A percentile compares a stretch with the other conserved stretches of the same genome.
Conservation (phyloP, 1,140 invertebrate species). For the Drosophila burlai region DNA sequence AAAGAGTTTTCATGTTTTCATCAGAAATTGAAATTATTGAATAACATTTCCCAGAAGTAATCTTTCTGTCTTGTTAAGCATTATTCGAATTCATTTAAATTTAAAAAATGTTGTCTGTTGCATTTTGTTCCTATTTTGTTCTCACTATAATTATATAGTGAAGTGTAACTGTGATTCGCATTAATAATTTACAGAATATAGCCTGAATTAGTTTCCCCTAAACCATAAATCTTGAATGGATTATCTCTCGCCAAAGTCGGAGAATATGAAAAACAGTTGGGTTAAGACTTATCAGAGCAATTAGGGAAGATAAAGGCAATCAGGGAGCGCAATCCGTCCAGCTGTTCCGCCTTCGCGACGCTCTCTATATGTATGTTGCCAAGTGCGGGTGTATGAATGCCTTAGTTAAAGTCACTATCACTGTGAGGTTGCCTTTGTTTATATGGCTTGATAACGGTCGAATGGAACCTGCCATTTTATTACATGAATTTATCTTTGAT, state of each 20-base stretch:
- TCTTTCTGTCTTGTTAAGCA: too few species aligned
- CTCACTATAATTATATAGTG: too few species aligned
- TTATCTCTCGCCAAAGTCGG: slow-evolving; percentile 21
- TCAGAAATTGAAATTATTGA: too few species aligned
- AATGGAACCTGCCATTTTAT: slow-evolving; percentile 41
- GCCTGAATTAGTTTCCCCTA: background rate
- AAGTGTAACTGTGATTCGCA: background rate
- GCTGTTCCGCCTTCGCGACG: slow-evolving; percentile 2
- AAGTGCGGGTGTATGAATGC: slow-evolving; percentile 11
- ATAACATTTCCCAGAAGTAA: too few species aligned
- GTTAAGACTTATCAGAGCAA: slow-evolving; percentile 19
- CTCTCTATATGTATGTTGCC: background rate
- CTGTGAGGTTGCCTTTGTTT: slow-evolving; percentile 39
- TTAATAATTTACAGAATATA: background rate
- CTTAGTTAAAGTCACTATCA: slow-evolving; percentile 55
- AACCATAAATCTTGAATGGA: slow-evolving; percentile 3
- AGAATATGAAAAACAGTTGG: slow-evolving; percentile 9
- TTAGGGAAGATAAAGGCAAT: slow-evolving; percentile 42
- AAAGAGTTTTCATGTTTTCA: too few species aligned
- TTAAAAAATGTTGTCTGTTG: too few species aligned
- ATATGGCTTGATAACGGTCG: slow-evolving; percentile 37
- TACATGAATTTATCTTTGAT: slow-evolving; percentile 51
- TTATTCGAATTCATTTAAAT: too few species aligned
- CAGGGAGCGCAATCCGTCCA: slow-evolving; percentile 14
- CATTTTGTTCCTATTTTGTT: too few species aligned